These are phyloP conservation scores for Mustela nigripes DNA, from an alignment of 2,113 vertebrate genomes.

Conservation along the genomic window DNA sequence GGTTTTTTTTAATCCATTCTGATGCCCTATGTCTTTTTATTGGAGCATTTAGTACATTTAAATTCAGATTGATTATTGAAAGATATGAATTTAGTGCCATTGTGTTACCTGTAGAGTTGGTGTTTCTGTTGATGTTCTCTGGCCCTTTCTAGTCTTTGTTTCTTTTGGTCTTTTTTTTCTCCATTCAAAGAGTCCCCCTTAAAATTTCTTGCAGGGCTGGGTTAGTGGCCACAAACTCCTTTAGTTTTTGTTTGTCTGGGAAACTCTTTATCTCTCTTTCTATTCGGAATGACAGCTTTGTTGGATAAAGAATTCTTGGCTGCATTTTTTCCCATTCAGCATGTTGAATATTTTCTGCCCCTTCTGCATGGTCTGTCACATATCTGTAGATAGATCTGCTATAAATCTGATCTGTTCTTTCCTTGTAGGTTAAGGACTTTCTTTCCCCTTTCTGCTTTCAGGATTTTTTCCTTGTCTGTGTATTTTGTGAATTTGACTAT, in stretches of 20 bases:
- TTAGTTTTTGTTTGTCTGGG: not conserved
- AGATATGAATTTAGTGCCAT: not conserved
- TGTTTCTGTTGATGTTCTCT: no score
- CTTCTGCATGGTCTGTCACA: not conserved
- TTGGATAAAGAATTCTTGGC: not conserved
- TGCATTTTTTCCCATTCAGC: not conserved
- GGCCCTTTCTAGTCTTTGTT: no score
- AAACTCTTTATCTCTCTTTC: not conserved
- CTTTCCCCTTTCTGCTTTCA: not conserved
- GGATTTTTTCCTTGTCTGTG: not conserved
- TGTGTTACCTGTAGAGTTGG: not conserved
- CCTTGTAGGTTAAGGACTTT: not conserved
- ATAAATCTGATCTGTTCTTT: not conserved
- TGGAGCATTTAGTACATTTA: not conserved
- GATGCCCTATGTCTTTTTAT: not conserved
- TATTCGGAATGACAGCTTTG: not conserved
- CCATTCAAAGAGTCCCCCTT: no score
- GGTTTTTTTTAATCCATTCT: not conserved
- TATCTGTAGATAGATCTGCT: not conserved
- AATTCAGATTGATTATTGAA: not conserved
- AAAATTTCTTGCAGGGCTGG: no score
- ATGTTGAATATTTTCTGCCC: not conserved
- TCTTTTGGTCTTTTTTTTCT: no score
- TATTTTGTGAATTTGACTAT: not conserved
- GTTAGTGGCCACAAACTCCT: no score